Conservation (phyloP, 2,888 invertebrate species). For the Nebria brevicollis region DNA sequence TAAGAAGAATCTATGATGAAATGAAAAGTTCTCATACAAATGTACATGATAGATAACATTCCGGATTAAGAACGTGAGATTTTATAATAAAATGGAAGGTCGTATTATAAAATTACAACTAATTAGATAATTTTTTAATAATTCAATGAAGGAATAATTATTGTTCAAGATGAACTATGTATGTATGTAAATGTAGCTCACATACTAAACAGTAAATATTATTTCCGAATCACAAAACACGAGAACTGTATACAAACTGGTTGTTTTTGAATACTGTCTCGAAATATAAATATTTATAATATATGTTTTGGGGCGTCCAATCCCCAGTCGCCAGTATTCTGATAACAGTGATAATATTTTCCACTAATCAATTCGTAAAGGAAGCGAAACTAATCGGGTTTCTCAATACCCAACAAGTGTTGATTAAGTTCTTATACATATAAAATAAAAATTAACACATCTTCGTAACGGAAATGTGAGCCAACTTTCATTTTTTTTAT, state of each 20-base stretch:
- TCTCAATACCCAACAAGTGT: background rate
- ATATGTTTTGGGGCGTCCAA: background rate
- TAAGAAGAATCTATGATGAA: background rate
- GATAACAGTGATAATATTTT: background rate
- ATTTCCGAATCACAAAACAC: background rate
- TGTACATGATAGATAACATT: background rate
- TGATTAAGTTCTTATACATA: background rate
- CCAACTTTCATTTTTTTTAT: background rate
- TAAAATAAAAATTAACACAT: background rate
- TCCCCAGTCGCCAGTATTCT: background rate
- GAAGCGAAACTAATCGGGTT: background rate
- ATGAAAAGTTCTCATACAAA: background rate
- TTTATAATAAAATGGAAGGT: background rate
- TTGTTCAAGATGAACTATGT: background rate
- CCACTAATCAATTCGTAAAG: background rate
- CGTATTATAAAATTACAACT: background rate
- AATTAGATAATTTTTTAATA: background rate
- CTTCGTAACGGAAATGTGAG: background rate
- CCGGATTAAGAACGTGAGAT: background rate
- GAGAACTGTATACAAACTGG: background rate
- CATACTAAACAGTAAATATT: background rate
- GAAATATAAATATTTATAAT: background rate
- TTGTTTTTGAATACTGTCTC: background rate
- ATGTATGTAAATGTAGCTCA: background rate
- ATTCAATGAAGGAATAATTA: background rate